phyloP scores from a whole-genome alignment of 2,113 vertebrate species.

The Percopsis transmontana region DNA sequence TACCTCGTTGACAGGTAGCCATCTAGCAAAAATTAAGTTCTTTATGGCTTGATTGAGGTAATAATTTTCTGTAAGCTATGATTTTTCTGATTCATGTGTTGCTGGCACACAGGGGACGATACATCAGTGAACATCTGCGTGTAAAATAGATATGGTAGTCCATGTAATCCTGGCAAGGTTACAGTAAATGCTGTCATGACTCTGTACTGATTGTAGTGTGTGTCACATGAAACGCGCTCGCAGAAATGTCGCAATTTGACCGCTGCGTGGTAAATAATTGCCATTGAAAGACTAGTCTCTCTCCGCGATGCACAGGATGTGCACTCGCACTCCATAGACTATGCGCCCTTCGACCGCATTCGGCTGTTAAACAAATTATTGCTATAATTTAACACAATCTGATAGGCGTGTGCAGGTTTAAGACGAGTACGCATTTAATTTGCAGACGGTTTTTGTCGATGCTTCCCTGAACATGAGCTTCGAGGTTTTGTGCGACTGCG shows the following conservation, averaged over 20 bases:
- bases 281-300: constrained; percentile 41
- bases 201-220: constrained; percentile 16
- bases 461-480: constrained; percentile 30
- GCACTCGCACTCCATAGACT: constrained; percentile 17
- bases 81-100: neutral
- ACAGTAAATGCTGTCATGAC: constrained; percentile 4
- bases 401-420: constrained; percentile 38
- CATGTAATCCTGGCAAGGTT: neutral
- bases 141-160: neutral
- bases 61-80: neutral
- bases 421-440: constrained; percentile 27
- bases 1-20: neutral
- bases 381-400: neutral
- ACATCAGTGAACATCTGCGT: neutral
- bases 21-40: constrained; percentile 1
- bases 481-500: constrained; percentile 59
- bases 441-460: constrained; percentile 32
- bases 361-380: constrained; percentile 7
- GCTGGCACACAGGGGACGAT: neutral
- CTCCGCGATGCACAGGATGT: constrained; percentile 30
- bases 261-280: constrained; percentile 58
- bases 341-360: constrained; percentile 8
- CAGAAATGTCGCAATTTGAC: constrained; percentile 70
- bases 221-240: constrained; percentile 55
- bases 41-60: neutral